Evolutionary conservation across 2,888 invertebrate species (phyloP).

Genomic region (Branchipolynoe longqiensis): DNA sequence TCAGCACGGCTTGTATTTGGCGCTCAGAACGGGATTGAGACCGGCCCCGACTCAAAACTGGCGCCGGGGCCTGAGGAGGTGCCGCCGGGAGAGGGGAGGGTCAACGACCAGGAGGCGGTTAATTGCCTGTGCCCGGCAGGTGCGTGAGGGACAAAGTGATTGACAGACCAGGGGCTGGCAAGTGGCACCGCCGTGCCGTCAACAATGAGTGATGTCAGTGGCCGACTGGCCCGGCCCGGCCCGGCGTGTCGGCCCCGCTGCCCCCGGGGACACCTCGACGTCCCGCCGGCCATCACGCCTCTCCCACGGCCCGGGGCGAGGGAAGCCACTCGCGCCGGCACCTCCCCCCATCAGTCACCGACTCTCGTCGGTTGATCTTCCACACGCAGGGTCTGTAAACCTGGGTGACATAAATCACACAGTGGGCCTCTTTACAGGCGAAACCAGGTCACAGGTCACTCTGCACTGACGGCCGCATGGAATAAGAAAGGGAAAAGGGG

Average conservation of each 20-base stretch:
- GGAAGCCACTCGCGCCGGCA: conserved; percentile 43
- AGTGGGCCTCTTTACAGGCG: not conserved
- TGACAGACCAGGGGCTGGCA: conserved; percentile 44
- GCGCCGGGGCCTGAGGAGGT: not conserved
- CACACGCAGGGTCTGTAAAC: conserved; percentile 5
- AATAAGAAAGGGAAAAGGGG: too few relatives aligned
- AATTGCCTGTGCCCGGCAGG: conserved; percentile 43
- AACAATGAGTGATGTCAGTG: conserved; percentile 52
- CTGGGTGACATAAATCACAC: conserved; percentile 21
- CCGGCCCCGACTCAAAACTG: not conserved
- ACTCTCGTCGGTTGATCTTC: conserved; percentile 25
- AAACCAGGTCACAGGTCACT: conserved; percentile 41
- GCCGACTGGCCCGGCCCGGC: conserved; percentile 25
- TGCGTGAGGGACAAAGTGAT: conserved; percentile 42
- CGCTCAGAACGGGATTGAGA: conserved; percentile 16
- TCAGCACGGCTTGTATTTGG: conserved; percentile 40
- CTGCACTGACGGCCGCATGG: too few relatives aligned
- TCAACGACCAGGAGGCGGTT: not conserved
- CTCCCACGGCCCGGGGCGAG: conserved; percentile 6
- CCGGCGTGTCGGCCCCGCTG: conserved; percentile 41
- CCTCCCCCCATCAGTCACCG: conserved; percentile 34
- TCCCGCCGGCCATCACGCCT: conserved; percentile 53
- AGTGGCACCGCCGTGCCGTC: conserved; percentile 50
- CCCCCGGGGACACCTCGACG: conserved; percentile 52
- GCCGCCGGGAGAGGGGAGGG: conserved; percentile 17